phyloP scores from a whole-genome alignment of 1,140 invertebrate genomes.

The Eciton burchellii region DNA sequence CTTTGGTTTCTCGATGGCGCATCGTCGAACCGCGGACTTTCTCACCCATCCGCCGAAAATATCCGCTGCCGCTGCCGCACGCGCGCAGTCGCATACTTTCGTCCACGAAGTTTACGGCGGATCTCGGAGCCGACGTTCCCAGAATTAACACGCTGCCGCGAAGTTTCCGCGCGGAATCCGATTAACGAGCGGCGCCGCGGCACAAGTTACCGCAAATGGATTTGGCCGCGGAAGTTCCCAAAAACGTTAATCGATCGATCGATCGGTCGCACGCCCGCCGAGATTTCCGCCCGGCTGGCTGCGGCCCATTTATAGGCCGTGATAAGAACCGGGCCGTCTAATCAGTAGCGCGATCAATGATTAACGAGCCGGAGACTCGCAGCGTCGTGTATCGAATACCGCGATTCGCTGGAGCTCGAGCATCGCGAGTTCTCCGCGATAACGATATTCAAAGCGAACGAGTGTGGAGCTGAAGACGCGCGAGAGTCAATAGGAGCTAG shows the following conservation, averaged over 20 bases:
- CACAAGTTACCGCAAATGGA: conserved; percentile 49
- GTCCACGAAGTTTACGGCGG: conserved; percentile 59
- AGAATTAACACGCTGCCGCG: conserved; percentile 62
- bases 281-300: not conserved
- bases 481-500: not conserved
- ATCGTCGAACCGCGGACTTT: conserved; percentile 63
- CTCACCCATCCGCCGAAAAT: conserved; percentile 56
- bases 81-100: conserved; percentile 67
- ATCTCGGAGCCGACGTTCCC: conserved; percentile 56
- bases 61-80: conserved; percentile 38
- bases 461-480: not conserved
- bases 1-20: conserved; percentile 24
- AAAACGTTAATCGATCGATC: conserved; percentile 55
- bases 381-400: not conserved
- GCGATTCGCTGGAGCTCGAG: not conserved
- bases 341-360: not conserved
- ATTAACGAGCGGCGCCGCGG: conserved; percentile 59
- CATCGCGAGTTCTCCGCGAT: conserved; percentile 1
- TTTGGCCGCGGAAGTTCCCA: conserved; percentile 37
- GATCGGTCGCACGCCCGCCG: not conserved
- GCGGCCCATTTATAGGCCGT: not conserved
- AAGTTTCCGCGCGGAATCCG: conserved; percentile 66
- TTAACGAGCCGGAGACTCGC: not conserved
- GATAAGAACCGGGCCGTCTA: not conserved
- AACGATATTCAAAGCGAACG: not conserved